Conservation (phyloP, 2,888 invertebrate genomes). For the Alloplasta piceator region DNA sequence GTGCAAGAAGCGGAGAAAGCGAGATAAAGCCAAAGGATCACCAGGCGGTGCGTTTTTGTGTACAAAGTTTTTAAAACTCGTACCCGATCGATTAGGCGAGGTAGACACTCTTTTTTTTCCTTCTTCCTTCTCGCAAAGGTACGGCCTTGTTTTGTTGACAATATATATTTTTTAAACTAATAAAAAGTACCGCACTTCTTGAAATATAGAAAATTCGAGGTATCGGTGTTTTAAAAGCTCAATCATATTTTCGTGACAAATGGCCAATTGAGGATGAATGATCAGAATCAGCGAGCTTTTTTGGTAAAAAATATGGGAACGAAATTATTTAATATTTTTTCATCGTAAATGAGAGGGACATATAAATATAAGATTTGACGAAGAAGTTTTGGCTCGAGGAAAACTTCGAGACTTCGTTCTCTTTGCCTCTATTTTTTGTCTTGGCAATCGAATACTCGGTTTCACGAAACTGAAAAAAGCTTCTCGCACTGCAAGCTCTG, state of each 20-base stretch:
- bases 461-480: slow-evolving; percentile 22
- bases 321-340: slow-evolving; percentile 69
- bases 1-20: slow-evolving; percentile 33
- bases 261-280: neutral
- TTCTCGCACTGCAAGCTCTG: slow-evolving; percentile 7
- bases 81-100: slow-evolving; percentile 65
- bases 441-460: slow-evolving; percentile 42
- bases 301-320: slow-evolving; percentile 54
- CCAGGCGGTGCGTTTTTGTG: slow-evolving; percentile 41
- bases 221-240: neutral
- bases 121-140: neutral
- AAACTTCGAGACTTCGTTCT: slow-evolving; percentile 31
- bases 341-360: slow-evolving; percentile 68
- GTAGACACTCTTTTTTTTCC: slow-evolving; percentile 37
- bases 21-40: slow-evolving; percentile 37
- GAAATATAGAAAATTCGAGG: no score
- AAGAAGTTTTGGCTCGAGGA: slow-evolving; percentile 59
- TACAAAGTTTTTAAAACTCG: slow-evolving; percentile 60
- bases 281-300: neutral
- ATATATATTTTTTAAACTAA: no score
- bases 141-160: neutral
- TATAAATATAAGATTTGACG: slow-evolving; percentile 68
- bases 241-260: neutral
- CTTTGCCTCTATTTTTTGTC: slow-evolving; percentile 39
- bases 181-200: no score